Evolutionary conservation across 1,140 invertebrate genomes (phyloP), one percentile per base, ranked within the genome.

Genomic region (Trichogramma pretiosum): DNA sequence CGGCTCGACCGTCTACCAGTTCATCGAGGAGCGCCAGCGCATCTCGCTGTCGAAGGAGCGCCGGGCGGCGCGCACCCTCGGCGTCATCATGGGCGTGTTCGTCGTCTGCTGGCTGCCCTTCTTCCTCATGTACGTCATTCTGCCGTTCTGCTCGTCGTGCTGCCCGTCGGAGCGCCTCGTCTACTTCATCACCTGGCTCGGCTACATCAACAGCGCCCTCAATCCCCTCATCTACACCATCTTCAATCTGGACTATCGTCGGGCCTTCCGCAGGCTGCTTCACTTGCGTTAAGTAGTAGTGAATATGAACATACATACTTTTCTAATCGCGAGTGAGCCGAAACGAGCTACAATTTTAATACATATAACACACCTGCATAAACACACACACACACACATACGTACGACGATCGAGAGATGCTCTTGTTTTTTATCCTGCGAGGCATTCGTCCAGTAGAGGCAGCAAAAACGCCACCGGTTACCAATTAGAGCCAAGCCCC

Each of bases 191-290:
- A 93, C 89, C 22, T 99, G 95, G 95, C 78, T 98, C 30, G 95
- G 95, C 18, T 99, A 98, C 66, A 82, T 96, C 48, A 98, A 99
- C 71, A 96, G 92, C 18, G 89, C 89, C n/a, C 76, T 97, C 10
- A 98, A 98, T 72, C 94, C 94, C 10, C 80, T 97, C 56, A 97
- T 98, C 55, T 98, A 98, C 69, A 96, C 93, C 1, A 95, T 96
- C 64, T 98, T 96, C 68, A 97, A 98, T 73, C 77, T 94, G 63
- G 94, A 98, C 64, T 98, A 97, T 68, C 78, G 93, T 46, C 78
- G 84, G 60, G 93, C 93, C 3, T 98, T 98, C 65, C 90, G 92
- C 62, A 85, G 85, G 64, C 70, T 91, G 19, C 72, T 91, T 30
- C 85, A 83, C 55, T 77, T 89, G 48, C 78, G 80, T 50, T n/a